Percentiles rank a stretch among this genome's conserved stretches.
Evolutionary conservation across 2,888 invertebrate genomes (phyloP).

Genomic region (Acronicta aceris): DNA sequence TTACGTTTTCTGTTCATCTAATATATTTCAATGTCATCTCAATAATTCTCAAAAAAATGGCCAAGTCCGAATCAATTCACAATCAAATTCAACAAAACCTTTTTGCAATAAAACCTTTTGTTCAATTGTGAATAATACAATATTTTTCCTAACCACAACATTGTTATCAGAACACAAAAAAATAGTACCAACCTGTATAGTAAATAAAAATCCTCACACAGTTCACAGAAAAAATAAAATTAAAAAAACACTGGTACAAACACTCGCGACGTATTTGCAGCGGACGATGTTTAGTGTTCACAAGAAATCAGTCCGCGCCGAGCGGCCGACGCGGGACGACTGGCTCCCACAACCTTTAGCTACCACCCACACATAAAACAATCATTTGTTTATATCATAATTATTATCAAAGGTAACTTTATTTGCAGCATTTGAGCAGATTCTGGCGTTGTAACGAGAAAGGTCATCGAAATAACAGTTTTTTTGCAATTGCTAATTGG

Average conservation of each 20-base stretch:
- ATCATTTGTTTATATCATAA: conserved; percentile 59
- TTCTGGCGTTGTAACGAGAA: conserved; percentile 22
- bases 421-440: conserved; percentile 37
- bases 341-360: conserved; percentile 47
- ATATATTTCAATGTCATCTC: conserved; percentile 1
- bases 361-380: conserved; percentile 47
- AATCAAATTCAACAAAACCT: conserved; percentile 13
- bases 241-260: conserved; percentile 71
- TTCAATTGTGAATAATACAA: conserved; percentile 14
- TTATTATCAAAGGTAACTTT: conserved; percentile 54
- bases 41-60: background rate
- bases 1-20: background rate
- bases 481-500: conserved; percentile 36
- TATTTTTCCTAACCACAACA: conserved; percentile 22
- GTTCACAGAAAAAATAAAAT: conserved; percentile 72
- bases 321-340: conserved; percentile 75
- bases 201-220: conserved; percentile 77
- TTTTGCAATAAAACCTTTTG: conserved; percentile 27
- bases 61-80: conserved; percentile 11
- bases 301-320: conserved; percentile 72
- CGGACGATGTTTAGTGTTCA: conserved; percentile 37
- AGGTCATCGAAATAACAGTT: conserved; percentile 38
- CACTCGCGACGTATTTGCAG: conserved; percentile 74
- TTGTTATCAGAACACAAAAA: conserved; percentile 11
- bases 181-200: conserved; percentile 71